Base-by-base conservation (phyloP, 1,140 invertebrate species). In the Ceratosolen fusciceps region DNA sequence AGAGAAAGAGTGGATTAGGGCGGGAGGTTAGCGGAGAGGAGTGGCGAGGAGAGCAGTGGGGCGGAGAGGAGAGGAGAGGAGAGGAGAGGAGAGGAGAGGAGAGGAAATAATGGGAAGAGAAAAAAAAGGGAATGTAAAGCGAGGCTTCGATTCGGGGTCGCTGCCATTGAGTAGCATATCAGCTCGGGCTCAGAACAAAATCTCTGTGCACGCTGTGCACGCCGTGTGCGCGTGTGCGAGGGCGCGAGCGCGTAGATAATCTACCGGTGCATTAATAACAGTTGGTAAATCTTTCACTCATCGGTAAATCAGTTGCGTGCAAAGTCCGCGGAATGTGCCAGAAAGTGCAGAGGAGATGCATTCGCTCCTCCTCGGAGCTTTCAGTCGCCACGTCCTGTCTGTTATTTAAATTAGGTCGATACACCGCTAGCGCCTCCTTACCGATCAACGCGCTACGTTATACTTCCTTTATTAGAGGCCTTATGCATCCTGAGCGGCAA, bases 361-460 rank as follows among this genome's bases (percentile, higher is more conserved):
- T 79, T 54, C 37, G 56, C 58, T 52, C 43, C 58, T 29, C n/a
- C 34, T 43, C 34, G 10, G 12, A 78, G 47, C 39, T 47, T 34
- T 74, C 34, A 10, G 54, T 52, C 65, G 47, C 21, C 58, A 52
- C 79, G 49, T 68, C 54, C 49, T 74, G 54, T 72, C 77, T 83
- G 82, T 83, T 87, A 87, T 87, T 86, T 86, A 88, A 87, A 88
- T 88, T 85, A 82, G 84, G 81, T 77, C 85, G 84, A 86, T 86
- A 85, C 87, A 88, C 82, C 76, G 83, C 62, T 74, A 80, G 39
- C 52, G 29, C 62, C 12, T 71, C 49, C 78, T 16, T 74, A 81
- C 62, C 56, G 24, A 74, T 65, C 52, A 65, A 73, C 70, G 39
- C 68, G 39, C 29, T 14, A 14, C 49, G 39, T 65, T 72, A 65